Evolutionary conservation across 2,888 invertebrate genomes (phyloP), one percentile per base, ranked within the genome.

Genomic region (Saturnia japonica): DNA sequence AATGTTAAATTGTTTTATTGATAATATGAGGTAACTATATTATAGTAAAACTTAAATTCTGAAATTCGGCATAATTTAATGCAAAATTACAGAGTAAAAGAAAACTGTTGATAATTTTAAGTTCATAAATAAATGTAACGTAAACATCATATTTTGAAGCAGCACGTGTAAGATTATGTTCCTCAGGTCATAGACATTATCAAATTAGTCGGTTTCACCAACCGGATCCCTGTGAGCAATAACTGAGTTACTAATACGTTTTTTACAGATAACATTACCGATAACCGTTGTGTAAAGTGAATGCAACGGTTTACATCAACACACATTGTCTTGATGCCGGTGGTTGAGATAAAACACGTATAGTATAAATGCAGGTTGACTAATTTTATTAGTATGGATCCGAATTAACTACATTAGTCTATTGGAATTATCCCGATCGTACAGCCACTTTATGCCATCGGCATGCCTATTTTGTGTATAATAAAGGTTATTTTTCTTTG

Each of bases 271-370:
- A 70, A 70, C 22, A 51, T 64, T n/a, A 64, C 72, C 73, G 86
- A 85, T 85, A 85, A 82, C 75, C 47, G 51, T 74, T 74, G 25
- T 66, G 74, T 71, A 77, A 71, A 80, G 76, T 78, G 77, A 78
- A 77, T 83, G 82, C 83, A 83, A 72, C 72, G 70, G 77, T 78
- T 80, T 78, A 80, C 81, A 80, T 85, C 81, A 62, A 82, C 72
- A 74, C 76, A 78, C 85, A 82, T 80, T 81, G 82, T 84, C 74
- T 57, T 71, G 80, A 82, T 82, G 82, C 74, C 71, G 6, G 74
- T 68, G 72, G 68, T 22, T 22, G 45, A 71, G 87, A 87, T 87
- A 87, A 79, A 81, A 75, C 87, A 86, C 86, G 85, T 66, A 70
- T 51, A 25, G 16, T 43, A 25, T 75, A 71, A 72, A 25, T 70